phyloP scores from a whole-genome alignment of 2,113 vertebrate genomes.

The Australoheros scitulus region DNA sequence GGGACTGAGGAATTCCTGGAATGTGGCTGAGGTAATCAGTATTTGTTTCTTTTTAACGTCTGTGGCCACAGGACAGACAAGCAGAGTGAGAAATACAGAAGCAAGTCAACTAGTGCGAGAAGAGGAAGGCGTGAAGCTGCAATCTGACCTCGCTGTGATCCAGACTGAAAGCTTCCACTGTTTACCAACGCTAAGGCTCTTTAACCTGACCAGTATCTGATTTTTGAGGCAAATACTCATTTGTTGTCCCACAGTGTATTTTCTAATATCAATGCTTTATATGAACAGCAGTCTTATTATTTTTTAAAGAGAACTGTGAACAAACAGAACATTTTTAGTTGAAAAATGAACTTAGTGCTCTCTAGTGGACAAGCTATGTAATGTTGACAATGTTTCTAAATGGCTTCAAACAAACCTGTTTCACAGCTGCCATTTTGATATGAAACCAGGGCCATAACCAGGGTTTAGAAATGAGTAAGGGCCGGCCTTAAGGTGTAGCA shows the following conservation, averaged over 20 bases:
- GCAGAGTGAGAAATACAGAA: constrained; percentile 1
- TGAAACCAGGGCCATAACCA: not conserved
- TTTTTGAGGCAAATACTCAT: not conserved
- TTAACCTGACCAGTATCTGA: not conserved
- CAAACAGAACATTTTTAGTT: not conserved
- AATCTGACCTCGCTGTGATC: not conserved
- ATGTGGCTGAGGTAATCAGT: not conserved
- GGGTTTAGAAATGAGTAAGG: not conserved
- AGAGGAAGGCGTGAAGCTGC: not conserved
- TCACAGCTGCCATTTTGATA: not conserved
- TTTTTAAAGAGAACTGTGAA: not conserved
- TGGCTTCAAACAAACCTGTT: not conserved
- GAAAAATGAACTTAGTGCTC: not conserved
- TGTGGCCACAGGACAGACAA: not conserved
- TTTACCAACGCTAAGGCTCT: not conserved
- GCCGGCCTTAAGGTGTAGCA: not conserved
- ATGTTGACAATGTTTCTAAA: not conserved
- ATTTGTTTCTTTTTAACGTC: not conserved
- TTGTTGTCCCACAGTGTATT: not conserved
- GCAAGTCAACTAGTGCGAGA: not conserved
- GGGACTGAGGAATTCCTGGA: constrained; percentile 40
- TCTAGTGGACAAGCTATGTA: not conserved
- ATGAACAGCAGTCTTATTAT: not conserved
- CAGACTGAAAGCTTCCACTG: not conserved
- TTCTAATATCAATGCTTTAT: not conserved